Evolutionary conservation across 2,888 invertebrate species (phyloP).

Genomic region (Drosophila borborema): DNA sequence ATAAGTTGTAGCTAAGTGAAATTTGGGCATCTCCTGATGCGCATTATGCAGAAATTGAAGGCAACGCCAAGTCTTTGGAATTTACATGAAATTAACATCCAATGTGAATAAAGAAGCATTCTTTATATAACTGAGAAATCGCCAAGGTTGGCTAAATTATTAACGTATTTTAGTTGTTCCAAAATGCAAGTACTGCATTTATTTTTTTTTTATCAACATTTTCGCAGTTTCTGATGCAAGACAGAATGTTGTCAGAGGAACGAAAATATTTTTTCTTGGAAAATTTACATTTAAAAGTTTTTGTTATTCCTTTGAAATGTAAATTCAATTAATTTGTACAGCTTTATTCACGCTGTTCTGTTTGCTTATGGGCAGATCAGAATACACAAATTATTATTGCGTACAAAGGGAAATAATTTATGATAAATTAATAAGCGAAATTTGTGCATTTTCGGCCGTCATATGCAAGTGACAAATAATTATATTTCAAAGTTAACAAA

Average conservation of each 20-base stretch:
- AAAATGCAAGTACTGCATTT: background rate
- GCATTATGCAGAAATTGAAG: background rate
- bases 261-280: background rate
- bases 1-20: background rate
- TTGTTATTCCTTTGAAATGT: background rate
- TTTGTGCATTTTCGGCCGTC: no score
- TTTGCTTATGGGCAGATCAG: no score
- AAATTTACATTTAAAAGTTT: slow-evolving; percentile 7
- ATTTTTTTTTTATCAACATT: background rate
- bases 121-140: no score
- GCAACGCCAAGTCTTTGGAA: background rate
- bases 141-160: background rate
- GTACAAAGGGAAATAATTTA: background rate
- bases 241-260: slow-evolving; percentile 1
- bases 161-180: background rate
- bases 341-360: no score
- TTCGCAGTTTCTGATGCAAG: background rate
- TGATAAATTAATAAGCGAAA: background rate
- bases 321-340: background rate
- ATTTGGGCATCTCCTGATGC: background rate
- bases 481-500: no score
- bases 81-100: background rate
- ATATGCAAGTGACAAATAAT: no score
- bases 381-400: no score
- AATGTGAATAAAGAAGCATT: background rate